Evolutionary conservation across 1,140 invertebrate species (phyloP), one percentile per base, ranked within the genome.

Genomic region (Drosophila sproati): DNA sequence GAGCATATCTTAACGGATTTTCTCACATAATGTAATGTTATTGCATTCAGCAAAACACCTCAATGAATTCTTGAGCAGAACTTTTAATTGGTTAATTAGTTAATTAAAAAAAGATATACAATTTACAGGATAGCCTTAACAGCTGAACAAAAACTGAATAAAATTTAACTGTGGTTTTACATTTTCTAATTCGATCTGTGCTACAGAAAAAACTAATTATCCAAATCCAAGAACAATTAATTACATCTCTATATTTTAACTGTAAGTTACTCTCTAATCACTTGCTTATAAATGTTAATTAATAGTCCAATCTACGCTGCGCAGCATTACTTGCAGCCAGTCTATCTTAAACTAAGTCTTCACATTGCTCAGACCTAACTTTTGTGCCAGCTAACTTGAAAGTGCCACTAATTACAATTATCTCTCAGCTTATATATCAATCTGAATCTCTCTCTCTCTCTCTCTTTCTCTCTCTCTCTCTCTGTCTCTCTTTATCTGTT

Each of bases 401-500:
- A 52, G 60, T 59, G 54, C 52, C 52, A 76, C 73, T 76, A 78
- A 76, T 78, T 76, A 76, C 77, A 76, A 76, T 68, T 70, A 74
- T 74, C 72, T 68, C 35, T 48, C 60, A 47, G 45, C 28, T 45
- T 56, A 10, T 64, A n/a, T 35, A 51, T 29, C 61, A 20, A 20
- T 20, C 20, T 20, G 20, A 20, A 20, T 54, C 43, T 31, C 20
- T 56, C 51, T 66, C 32, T 61, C n/a, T 34, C 61, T 37, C 47
- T 6, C 10, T 37, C 8, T 45, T 5, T 34, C 10, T 50, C 28
- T 56, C 20, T 55, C 28, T 47, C 20, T 39, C 34, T 47, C 62
- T 35, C 35, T 41, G 5, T 34, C 3, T 10, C 7, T 6, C 5
- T 55, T 20, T 41, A 7, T 50, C 37, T 51, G 6, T 28, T 37